These are phyloP conservation scores for Furnarius figulus DNA, from an alignment of 2,113 vertebrate species.

Conservation along the genomic window DNA sequence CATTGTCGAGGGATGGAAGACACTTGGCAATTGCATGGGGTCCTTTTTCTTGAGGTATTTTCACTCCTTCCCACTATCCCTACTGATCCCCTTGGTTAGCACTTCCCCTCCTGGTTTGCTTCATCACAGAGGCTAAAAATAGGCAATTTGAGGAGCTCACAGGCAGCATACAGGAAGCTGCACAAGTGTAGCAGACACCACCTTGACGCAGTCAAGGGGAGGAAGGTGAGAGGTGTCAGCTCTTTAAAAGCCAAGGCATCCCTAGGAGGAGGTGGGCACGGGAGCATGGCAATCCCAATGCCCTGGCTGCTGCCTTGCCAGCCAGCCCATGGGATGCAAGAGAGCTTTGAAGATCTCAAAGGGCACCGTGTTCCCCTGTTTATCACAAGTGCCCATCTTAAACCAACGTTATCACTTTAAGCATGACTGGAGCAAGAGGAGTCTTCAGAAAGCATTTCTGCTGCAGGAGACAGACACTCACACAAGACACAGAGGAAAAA, in stretches of 20 bases:
- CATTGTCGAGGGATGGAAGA: fast-evolving
- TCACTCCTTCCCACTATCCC: neutral
- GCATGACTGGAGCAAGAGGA: constrained; percentile 8
- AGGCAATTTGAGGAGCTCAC: neutral
- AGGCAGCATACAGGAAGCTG: neutral
- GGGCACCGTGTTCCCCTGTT: neutral
- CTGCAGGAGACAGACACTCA: neutral
- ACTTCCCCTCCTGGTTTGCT: neutral
- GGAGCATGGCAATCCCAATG: fast-evolving
- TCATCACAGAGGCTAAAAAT: neutral
- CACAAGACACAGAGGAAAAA: neutral
- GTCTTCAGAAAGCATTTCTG: constrained; percentile 19
- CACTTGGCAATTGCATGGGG: neutral
- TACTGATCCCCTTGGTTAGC: neutral
- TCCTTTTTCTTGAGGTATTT: neutral
- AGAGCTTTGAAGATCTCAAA: constrained; percentile 55
- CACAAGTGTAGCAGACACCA: neutral
- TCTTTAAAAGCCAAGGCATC: neutral
- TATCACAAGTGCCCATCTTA: constrained; percentile 62
- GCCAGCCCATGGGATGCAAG: neutral
- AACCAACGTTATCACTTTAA: constrained; percentile 52
- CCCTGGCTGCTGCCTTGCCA: neutral
- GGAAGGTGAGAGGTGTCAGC: neutral
- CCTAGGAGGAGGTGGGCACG: neutral
- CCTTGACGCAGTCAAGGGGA: neutral